Evolutionary conservation across 2,113 vertebrate genomes (phyloP), one percentile per base, ranked within the genome.

Genomic region (Platichthys flesus): DNA sequence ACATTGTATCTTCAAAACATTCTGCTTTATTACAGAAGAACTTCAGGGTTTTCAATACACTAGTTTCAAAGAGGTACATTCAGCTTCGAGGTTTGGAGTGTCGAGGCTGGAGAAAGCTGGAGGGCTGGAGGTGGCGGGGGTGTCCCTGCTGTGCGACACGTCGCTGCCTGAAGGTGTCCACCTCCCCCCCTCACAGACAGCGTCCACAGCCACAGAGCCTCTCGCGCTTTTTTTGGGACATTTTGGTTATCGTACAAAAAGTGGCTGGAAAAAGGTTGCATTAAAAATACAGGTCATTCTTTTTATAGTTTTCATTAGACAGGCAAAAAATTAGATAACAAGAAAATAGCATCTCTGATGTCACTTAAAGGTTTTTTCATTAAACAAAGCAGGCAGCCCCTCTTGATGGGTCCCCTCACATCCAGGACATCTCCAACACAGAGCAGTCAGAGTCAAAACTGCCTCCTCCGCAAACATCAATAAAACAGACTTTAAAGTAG

Each of bases 11-110:
- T 92, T 94, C 70, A 92, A 94, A 94, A 95, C 81, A 85, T 85
- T 90, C 77, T 80, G 84, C 67, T 94, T 95, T 94, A 95, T 94
- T 95, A 89, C 81, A 93, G 86, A 94, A 94, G 86, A 84, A 79
- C 79, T 76, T 93, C 71, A 77, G 70, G 63, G 63, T 91, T 90
- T 93, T 85, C 87, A 93, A 91, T 89, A 91, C 73, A 89, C 86
- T 82, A 77, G 85, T 91, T 88, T 89, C 83, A 89, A 93, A 94
- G 90, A 91, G 91, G 91, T 95, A 95, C 94, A 95, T 95, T 95
- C 94, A 94, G 81, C 89, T 92, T 78, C 57, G 91, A 91, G 90
- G 85, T 92, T 86, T 60, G 72, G 81, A 90, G 91, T 82, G 86
- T 81, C 82, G 84, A 90, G 84, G 91, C 86, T 74, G 84, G 89